These are phyloP conservation scores for Seira sanloemensis DNA, from an alignment of 2,888 invertebrate species.

Conservation along the genomic window DNA sequence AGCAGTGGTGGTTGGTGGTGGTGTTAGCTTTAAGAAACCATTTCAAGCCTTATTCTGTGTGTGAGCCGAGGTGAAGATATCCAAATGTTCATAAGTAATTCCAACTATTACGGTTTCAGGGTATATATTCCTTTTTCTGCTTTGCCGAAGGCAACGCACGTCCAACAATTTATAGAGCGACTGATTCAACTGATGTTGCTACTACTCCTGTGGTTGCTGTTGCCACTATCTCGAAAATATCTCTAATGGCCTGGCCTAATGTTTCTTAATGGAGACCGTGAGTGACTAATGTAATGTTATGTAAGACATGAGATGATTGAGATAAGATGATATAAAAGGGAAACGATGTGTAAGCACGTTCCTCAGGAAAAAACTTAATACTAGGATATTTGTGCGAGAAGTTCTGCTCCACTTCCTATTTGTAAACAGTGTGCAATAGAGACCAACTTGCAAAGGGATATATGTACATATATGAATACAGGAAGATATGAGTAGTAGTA, in stretches of 20 bases:
- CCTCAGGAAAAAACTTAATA: too few relatives aligned
- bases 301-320: conserved; percentile 48
- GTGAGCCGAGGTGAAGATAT: neutral
- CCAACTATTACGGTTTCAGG: conserved; percentile 11
- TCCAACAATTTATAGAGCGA: conserved; percentile 35
- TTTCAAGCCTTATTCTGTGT: neutral
- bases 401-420: too few relatives aligned
- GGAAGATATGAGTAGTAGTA: too few relatives aligned
- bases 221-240: conserved; percentile 42
- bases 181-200: conserved; percentile 19
- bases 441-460: too few relatives aligned
- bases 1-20: neutral
- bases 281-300: conserved; percentile 59
- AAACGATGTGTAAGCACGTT: conserved; percentile 16
- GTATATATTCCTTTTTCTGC: conserved; percentile 20
- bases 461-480: too few relatives aligned
- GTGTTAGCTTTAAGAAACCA: neutral
- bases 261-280: conserved; percentile 54
- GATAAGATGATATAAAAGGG: conserved; percentile 47
- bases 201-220: conserved; percentile 25
- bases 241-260: conserved; percentile 49
- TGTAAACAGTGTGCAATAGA: too few relatives aligned
- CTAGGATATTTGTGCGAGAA: too few relatives aligned
- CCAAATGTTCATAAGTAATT: neutral
- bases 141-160: conserved; percentile 32